Evolutionary conservation across 1,140 invertebrate species (phyloP), one percentile per base, ranked within the genome.

Genomic region (Caenorhabditis latens): DNA sequence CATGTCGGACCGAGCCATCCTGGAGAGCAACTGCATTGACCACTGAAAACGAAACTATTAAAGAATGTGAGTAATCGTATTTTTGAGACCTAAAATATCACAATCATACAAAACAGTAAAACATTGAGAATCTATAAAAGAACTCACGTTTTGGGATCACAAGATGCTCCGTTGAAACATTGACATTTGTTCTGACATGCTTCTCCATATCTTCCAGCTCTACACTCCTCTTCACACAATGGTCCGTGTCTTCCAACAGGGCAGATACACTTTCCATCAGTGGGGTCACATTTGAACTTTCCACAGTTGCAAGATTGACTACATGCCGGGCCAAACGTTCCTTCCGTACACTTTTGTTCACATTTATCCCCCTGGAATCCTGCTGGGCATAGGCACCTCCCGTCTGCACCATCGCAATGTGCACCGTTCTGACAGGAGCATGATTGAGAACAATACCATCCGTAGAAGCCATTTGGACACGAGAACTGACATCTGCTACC

Each of bases 141-240:
- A n/a, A n/a, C n/a, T n/a, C n/a, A 84, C 57, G 95, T 96, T 92
- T 96, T 95, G 53, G 95, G 94, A 24, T 94, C 95, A 92, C 96
- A 97, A 14, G 94, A 94, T 9, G 95, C 96, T 65, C 95, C 95
- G 93, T 97, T 97, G 92, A 95, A 93, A 93, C 96, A 97, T 82
- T 95, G 94, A 92, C 96, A 97, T 21, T 94, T 94, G 89, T 96
- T 94, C 48, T 94, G 94, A 93, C 96, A 97, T 90, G 95, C 95
- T 91, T 96, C 95, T 2, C 96, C 96, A 91, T 95, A 97, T 50
- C 93, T 94, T 55, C 96, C 96, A n/a, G 93, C 83, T 82, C 86
- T 88, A 83, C 91, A 91, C 32, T 86, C 84, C 83, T 90, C 86
- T 82, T 90, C 90, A 79, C 91, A 92, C 46, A 89, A 86, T 21